Evolutionary conservation across 2,113 vertebrate genomes (phyloP).

Genomic region (Tachycineta bicolor): DNA sequence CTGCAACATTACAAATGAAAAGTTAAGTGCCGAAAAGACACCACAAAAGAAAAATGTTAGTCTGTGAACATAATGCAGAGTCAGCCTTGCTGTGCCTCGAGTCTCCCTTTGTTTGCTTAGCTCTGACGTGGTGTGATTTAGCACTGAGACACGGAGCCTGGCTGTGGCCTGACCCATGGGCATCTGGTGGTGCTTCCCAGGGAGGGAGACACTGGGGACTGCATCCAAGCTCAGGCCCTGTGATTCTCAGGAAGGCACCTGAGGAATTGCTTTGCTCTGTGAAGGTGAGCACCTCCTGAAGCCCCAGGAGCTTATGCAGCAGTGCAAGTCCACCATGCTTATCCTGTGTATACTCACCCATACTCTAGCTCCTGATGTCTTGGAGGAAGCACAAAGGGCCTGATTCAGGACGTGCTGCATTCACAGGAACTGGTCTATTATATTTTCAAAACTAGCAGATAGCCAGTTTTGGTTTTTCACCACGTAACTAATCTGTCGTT

Average conservation of each 20-base stretch:
- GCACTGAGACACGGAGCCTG: fast-evolving
- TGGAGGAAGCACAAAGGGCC: not conserved
- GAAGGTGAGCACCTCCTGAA: not conserved
- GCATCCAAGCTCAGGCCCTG: not conserved
- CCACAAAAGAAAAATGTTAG: not conserved
- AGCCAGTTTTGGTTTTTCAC: not conserved
- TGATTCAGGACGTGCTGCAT: not conserved
- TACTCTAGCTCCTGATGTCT: not conserved
- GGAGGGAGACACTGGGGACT: not conserved
- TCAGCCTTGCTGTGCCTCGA: fast-evolving
- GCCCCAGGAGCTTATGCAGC: not conserved
- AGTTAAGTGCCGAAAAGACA: not conserved
- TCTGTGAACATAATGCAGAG: not conserved
- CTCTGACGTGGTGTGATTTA: not conserved
- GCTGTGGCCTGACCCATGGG: not conserved
- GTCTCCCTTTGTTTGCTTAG: not conserved
- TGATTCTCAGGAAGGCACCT: not conserved
- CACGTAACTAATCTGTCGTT: not conserved
- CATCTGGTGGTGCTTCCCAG: not conserved
- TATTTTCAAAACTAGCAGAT: not conserved
- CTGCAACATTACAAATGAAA: not conserved
- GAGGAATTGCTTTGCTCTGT: not conserved
- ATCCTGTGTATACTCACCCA: not conserved
- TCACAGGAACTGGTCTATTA: not conserved
- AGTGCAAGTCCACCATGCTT: fast-evolving